Evolutionary conservation across 2,888 invertebrate genomes (phyloP).

Genomic region (Drosophila sordidapex): DNA sequence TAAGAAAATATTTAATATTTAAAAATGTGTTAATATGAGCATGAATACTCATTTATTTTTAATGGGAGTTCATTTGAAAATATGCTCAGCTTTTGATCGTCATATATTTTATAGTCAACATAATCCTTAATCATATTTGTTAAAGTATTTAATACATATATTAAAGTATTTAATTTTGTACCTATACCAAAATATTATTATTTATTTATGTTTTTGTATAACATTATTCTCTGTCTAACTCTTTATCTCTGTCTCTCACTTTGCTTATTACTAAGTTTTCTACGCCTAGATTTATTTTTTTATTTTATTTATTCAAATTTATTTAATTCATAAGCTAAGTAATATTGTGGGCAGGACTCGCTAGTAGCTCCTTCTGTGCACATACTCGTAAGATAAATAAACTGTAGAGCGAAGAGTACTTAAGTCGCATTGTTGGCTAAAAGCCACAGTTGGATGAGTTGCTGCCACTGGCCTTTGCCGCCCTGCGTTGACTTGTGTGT

Average conservation of each 20-base stretch:
- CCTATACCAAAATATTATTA: no score
- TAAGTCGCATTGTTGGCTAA: constrained; percentile 14
- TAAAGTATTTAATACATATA: neutral
- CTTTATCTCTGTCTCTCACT: neutral
- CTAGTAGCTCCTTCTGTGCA: neutral
- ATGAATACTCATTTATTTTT: neutral
- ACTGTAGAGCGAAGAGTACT: constrained; percentile 4
- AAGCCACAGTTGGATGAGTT: constrained; percentile 30
- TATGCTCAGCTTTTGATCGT: neutral
- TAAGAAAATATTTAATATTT: neutral
- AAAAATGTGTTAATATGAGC: neutral
- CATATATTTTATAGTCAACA: neutral
- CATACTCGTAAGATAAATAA: constrained; percentile 23
- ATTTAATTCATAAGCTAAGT: neutral
- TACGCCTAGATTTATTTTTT: neutral
- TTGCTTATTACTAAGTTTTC: neutral
- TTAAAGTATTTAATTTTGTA: no score
- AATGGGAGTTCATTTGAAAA: neutral
- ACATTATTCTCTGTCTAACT: neutral
- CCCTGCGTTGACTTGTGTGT: constrained; percentile 52
- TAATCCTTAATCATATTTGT: neutral
- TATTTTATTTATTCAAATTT: neutral
- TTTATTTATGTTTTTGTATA: neutral
- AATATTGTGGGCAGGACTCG: neutral
- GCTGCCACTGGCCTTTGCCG: constrained; percentile 25